phyloP scores from a whole-genome alignment of 2,113 vertebrate species.

The Aegithalos caudatus region DNA sequence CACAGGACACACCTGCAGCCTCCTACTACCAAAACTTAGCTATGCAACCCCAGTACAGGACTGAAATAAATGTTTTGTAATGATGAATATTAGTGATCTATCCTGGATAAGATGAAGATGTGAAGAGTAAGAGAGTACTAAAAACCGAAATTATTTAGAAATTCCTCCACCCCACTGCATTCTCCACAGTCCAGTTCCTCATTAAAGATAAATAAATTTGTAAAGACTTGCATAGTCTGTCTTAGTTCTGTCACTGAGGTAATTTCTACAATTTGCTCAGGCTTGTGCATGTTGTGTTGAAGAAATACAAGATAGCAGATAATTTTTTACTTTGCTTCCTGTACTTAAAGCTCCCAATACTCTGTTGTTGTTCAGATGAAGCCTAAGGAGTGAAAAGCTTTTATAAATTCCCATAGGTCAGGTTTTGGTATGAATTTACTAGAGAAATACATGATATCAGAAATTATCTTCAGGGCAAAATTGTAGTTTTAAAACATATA shows the following conservation, averaged over 20 bases:
- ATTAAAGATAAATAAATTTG: not conserved
- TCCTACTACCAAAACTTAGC: rapidly evolving
- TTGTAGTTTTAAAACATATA: not conserved
- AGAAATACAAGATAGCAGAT: not conserved
- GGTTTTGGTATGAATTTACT: not conserved
- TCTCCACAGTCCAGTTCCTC: not conserved
- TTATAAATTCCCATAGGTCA: not conserved
- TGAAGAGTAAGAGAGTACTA: not conserved
- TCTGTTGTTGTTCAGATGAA: not conserved
- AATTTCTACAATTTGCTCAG: not conserved
- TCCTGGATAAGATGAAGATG: not conserved
- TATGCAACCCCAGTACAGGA: not conserved
- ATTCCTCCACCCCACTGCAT: not conserved
- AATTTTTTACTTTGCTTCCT: not conserved
- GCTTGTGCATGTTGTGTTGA: not conserved
- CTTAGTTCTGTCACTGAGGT: not conserved
- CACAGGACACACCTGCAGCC: not conserved
- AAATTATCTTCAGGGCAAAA: not conserved
- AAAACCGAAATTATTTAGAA: not conserved
- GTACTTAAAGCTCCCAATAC: not conserved
- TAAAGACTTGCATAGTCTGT: not conserved
- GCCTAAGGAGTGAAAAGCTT: not conserved
- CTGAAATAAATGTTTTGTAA: not conserved
- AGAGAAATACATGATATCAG: not conserved
- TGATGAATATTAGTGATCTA: not conserved